phyloP scores from a whole-genome alignment of 2,797 vertebrate species.

The Sebastes itinus region DNA sequence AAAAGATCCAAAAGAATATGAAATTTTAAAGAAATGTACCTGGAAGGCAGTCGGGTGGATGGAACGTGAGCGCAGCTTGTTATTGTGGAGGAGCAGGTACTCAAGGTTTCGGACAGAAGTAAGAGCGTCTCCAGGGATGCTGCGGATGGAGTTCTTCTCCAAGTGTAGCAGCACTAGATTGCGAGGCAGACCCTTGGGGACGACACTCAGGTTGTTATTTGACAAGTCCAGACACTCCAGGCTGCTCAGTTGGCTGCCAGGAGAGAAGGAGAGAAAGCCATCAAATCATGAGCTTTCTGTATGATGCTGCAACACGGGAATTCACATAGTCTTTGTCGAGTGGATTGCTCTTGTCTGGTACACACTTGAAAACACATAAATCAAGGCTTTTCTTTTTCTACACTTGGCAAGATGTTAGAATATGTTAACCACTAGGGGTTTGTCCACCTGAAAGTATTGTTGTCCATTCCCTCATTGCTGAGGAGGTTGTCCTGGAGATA shows the following conservation, averaged over 20 bases:
- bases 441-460: slow-evolving; percentile 92
- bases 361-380: not conserved
- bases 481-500: slow-evolving; percentile 96
- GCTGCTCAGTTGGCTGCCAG: slow-evolving; percentile 85
- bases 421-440: not conserved
- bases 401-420: not conserved
- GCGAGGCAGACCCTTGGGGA: slow-evolving; percentile 92
- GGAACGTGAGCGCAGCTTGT: slow-evolving; percentile 89
- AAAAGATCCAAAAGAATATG: not conserved
- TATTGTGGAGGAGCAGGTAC: slow-evolving; percentile 97
- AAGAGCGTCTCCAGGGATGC: slow-evolving; percentile 87
- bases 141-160: slow-evolving; percentile 93
- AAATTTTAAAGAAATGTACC: slow-evolving; percentile 29
- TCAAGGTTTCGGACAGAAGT: slow-evolving; percentile 90
- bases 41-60: slow-evolving; percentile 91
- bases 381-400: not conserved
- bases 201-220: slow-evolving; percentile 92
- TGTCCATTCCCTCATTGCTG: slow-evolving; percentile 93
- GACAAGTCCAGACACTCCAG: slow-evolving; percentile 97
- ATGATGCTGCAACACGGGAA: not conserved
- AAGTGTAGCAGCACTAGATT: slow-evolving; percentile 93
- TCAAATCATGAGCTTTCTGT: not conserved
- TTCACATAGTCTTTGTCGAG: not conserved
- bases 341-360: not conserved
- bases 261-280: slow-evolving; percentile 6